Evolutionary conservation across 2,113 vertebrate genomes (phyloP), one percentile per base, ranked within the genome.

Genomic region (Crotophaga sulcirostris): DNA sequence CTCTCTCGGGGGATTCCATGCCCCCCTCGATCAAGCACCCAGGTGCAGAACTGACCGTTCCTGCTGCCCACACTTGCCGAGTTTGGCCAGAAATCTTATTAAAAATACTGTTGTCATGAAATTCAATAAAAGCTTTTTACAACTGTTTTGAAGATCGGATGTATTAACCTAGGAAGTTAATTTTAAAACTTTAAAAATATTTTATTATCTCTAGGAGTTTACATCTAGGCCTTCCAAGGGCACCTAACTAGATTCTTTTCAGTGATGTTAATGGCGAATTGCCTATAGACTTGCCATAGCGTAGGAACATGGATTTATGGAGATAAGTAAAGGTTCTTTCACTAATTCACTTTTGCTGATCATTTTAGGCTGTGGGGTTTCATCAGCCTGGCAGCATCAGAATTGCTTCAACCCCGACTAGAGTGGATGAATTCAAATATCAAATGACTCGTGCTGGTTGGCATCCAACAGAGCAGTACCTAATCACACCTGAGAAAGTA

Each of bases 341-440:
- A 55, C 21, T 80, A 62, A 79, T n/a, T 91, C 24, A 16, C 25
- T 76, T 81, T 76, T 78, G 42, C 49, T 95, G 18, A 58, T 94
- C 87, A 33, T 79, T 95, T 78, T 93, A 99, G 99, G 98, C 98
- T 4, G 99, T 99, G 79, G 99, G 99, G 20, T 99, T 99, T 83
- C 99, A 99, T 97, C 98, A 99, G 72, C 99, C 99, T 16, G 99
- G 99, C 79, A 99, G 99, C 95, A 98, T 99, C 92, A 98, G 99
- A 59, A 98, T 99, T 67, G 99, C 99, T 15, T 98, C 99, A 10
- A 99, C 99, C 3, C 84, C 98, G 5, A 97, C 98, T 40, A 98
- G 99, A 25, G 99, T 99, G 67, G 99, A 99, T 84, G 99, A 99
- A 97, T 98, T 99, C 96, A 99, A 97, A 95, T 99, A 99, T 95